Evolutionary conservation across 2,888 invertebrate genomes (phyloP), one percentile per base, ranked within the genome.

Genomic region (Hyposoter dolosus): DNA sequence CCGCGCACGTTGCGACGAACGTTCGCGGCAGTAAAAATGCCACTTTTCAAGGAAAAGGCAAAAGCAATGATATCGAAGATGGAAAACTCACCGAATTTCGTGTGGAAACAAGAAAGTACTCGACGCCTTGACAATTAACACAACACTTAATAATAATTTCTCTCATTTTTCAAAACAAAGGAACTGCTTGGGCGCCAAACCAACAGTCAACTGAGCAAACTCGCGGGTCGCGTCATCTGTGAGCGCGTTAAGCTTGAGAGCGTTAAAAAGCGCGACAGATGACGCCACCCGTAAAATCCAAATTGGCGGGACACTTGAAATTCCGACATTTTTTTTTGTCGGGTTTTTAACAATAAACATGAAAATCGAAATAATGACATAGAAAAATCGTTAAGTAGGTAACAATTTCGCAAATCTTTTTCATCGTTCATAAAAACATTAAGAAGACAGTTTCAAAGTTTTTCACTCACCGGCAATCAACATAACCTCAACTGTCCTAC

Each of bases 401-500:
- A 12, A 28, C 15, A 5, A 60, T 60, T 60, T 28, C 12, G 23
- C 5, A 28, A 28, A 19, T 28, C n/a, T 5, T 12, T 5, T 60
- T 28, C 6, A 10, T 60, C 1, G 28, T 35, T 35, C 0, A 15
- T 6, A 28, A 2, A 6, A 60, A 60, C 12, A 23, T 23, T 15
- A 60, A 15, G 15, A 4, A 28, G 4, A 28, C 6, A 60, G 28
- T 60, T 60, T 60, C 5, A 15, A 50, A 50, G 10, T 17, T 7
- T 35, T 4, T 35, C 28, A 28, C 9, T 53, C 17, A n/a, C 28
- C 50, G 35, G 32, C 12, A 12, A 7, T 35, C 10, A 32, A 50
- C 53, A 35, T 71, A 71, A 71, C 71, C 71, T 71, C 35, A 28
- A 28, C n/a, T 53, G 35, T n/a, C 32, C 3, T 19, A 2, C n/a